These are phyloP conservation scores for Turnix velox DNA, from an alignment of 2,113 vertebrate genomes.

Conservation along the genomic window DNA sequence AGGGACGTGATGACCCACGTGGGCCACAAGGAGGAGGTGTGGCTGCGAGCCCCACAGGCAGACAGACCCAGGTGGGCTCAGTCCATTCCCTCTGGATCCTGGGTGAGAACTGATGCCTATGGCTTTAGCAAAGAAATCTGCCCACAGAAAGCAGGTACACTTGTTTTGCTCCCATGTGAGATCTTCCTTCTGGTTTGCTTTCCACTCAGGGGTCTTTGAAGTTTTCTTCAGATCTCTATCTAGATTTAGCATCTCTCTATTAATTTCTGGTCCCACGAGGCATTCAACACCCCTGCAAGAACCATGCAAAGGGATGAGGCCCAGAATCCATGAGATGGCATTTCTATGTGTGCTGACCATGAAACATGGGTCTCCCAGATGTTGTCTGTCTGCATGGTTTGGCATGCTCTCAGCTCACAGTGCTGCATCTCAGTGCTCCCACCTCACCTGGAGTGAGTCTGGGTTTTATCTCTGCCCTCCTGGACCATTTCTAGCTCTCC, in stretches of 20 bases:
- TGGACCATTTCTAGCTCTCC: conserved; percentile 37
- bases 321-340: background rate
- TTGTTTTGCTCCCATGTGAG: background rate
- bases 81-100: background rate
- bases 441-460: background rate
- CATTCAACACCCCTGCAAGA: background rate
- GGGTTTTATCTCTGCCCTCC: conserved; percentile 46
- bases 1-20: conserved; percentile 48
- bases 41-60: background rate
- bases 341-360: background rate
- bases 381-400: conserved; percentile 5
- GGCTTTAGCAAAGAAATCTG: conserved; percentile 28
- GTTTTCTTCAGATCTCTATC: background rate
- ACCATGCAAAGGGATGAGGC: background rate
- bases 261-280: background rate
- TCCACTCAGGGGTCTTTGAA: background rate
- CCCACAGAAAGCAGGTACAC: conserved; percentile 38
- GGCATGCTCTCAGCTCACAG: background rate
- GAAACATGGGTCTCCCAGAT: fast-evolving
- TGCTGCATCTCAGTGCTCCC: background rate
- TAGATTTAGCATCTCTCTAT: background rate
- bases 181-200: background rate
- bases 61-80: conserved; percentile 57
- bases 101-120: conserved; percentile 34
- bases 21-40: conserved; percentile 43